Conservation (phyloP, 2,888 invertebrate species). For the Ormyrus rosae region DNA sequence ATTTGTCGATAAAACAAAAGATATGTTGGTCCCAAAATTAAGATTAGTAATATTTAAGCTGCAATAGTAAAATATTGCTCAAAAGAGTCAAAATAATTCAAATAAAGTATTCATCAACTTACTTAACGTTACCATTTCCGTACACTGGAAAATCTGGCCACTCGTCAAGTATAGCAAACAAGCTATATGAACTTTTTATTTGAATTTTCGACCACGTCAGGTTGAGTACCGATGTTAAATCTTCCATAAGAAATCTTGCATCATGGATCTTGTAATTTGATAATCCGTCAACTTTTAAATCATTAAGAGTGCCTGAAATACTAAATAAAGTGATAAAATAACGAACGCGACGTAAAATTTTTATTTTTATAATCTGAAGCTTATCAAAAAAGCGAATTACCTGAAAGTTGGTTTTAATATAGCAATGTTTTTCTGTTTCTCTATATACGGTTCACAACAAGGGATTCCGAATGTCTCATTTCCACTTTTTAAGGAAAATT, state of each 20-base stretch:
- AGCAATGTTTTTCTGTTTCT: conserved; percentile 14
- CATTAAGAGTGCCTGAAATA: background rate
- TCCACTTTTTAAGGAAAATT: conserved; percentile 30
- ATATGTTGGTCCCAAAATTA: too few relatives aligned
- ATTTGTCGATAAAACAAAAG: too few relatives aligned
- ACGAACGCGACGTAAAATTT: background rate
- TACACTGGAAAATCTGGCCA: background rate
- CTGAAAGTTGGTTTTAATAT: background rate
- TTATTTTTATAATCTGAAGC: background rate
- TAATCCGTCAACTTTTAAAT: conserved; percentile 19
- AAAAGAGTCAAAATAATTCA: background rate
- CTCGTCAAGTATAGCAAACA: background rate
- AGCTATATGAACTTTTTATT: conserved; percentile 1
- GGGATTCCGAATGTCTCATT: conserved; percentile 29
- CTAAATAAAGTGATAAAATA: conserved; percentile 23
- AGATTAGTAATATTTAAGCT: too few relatives aligned
- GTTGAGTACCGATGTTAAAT: conserved; percentile 1
- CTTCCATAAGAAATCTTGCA: background rate
- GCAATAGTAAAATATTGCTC: background rate
- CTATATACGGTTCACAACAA: conserved; percentile 34
- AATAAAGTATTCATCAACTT: background rate
- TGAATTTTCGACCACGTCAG: conserved; percentile 21
- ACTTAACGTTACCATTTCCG: conserved; percentile 32
- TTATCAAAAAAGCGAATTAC: background rate
- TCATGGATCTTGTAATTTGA: conserved; percentile 34